These are phyloP conservation scores for Cataglyphis albicans DNA, from an alignment of 2,888 invertebrate species.

Conservation along the genomic window DNA sequence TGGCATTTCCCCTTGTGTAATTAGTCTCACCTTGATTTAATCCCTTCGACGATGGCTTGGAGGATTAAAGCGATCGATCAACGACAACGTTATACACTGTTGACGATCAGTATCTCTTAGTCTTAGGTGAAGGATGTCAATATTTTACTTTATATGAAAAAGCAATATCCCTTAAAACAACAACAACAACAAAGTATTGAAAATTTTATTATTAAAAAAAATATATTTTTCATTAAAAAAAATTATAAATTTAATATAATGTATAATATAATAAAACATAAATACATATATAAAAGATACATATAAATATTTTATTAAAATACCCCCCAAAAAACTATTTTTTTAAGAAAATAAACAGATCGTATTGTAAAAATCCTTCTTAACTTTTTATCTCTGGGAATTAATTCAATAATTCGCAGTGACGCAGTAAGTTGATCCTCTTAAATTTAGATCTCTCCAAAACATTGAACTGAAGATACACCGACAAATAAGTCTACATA, in stretches of 20 bases:
- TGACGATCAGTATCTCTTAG: constrained; percentile 39
- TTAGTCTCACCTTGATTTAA: constrained; percentile 49
- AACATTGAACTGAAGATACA: constrained; percentile 15
- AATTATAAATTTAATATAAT: not conserved
- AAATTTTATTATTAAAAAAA: no score
- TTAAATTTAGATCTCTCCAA: constrained; percentile 19
- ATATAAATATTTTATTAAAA: not conserved
- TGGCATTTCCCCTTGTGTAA: constrained; percentile 40
- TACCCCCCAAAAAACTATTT: not conserved
- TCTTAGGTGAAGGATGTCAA: constrained; percentile 30
- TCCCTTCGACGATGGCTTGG: not conserved
- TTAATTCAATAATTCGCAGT: constrained; percentile 18
- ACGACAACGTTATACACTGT: constrained; percentile 26
- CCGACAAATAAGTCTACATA: not conserved
- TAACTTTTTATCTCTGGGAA: not conserved
- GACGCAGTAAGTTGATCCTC: constrained; percentile 14
- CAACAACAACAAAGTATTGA: not conserved
- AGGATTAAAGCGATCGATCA: constrained; percentile 51
- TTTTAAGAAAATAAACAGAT: not conserved
- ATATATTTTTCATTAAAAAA: not conserved
- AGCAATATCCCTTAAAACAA: not conserved
- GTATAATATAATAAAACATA: not conserved
- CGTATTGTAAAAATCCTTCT: not conserved
- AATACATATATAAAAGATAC: not conserved
- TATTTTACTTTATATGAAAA: constrained; percentile 19